A percentile compares a stretch with the other conserved stretches of the same genome.
These are phyloP conservation scores for Rhineura floridana DNA, from an alignment of 2,113 vertebrate genomes.

Conservation along the genomic window DNA sequence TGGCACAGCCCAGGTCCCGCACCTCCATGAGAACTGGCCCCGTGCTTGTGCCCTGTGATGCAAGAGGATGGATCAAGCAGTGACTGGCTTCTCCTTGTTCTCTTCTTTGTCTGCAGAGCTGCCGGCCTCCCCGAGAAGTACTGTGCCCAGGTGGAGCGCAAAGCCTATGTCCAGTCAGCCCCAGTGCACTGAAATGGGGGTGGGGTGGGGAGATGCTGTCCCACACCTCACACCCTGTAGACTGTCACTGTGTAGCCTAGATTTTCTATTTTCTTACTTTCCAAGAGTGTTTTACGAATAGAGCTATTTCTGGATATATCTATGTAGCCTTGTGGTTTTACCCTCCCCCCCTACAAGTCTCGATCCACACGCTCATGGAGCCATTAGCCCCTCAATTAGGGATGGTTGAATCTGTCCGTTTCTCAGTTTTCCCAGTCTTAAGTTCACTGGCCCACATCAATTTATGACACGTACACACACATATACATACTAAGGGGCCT, in stretches of 20 bases:
- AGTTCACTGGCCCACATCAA: too few relatives aligned
- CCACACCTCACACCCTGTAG: accelerated
- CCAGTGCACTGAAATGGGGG: conserved; percentile 56
- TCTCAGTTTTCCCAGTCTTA: too few relatives aligned
- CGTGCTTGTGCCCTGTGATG: neutral
- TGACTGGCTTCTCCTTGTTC: neutral
- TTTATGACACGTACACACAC: too few relatives aligned
- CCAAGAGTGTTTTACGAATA: neutral
- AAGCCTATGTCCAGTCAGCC: conserved; percentile 34
- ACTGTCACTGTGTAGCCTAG: neutral
- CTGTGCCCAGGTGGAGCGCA: conserved; percentile 80
- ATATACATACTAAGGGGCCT: too few relatives aligned
- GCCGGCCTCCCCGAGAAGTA: conserved; percentile 87
- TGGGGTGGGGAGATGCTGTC: too few relatives aligned
- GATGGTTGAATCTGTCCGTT: too few relatives aligned
- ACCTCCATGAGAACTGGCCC: neutral
- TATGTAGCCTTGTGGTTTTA: neutral
- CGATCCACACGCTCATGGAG: neutral
- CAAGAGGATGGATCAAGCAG: accelerated
- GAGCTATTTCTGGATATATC: neutral
- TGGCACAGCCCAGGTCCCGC: neutral
- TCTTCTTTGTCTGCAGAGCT: conserved; percentile 66
- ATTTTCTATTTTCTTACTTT: neutral
- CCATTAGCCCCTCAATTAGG: too few relatives aligned
- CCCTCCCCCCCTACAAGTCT: neutral